Evolutionary conservation across 2,113 vertebrate species (phyloP).

Genomic region (Bubalus kerabau): DNA sequence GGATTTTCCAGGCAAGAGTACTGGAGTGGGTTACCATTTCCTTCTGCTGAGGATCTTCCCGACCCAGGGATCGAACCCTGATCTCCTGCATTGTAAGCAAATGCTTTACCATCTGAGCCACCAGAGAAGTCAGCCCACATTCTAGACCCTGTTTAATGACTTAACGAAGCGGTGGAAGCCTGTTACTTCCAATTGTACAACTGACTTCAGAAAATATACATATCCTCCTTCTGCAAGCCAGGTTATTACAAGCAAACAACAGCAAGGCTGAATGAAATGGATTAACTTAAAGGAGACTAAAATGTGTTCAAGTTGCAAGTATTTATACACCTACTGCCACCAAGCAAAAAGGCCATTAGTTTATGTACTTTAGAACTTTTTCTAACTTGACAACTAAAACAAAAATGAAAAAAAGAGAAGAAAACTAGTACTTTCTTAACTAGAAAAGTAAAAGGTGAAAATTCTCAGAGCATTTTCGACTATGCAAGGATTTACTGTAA

Average conservation of each 20-base stretch:
- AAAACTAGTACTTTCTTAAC: neutral
- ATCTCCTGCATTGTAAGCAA: neutral
- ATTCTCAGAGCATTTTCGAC: neutral
- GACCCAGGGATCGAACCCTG: neutral
- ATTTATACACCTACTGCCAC: neutral
- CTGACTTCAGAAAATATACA: neutral
- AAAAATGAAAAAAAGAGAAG: neutral
- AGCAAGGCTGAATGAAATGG: neutral
- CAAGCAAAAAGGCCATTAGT: neutral
- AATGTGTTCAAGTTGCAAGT: neutral
- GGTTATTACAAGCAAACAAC: neutral
- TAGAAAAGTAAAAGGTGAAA: neutral
- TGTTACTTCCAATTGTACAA: neutral
- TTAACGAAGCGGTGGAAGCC: rapidly evolving
- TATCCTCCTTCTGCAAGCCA: neutral
- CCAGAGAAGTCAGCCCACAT: neutral
- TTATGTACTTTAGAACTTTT: neutral
- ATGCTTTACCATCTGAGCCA: neutral
- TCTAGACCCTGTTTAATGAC: neutral
- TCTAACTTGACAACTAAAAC: neutral
- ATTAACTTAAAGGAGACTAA: neutral
- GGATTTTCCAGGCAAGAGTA: neutral
- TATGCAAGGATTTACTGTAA: neutral
- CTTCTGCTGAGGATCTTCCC: neutral
- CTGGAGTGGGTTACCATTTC: neutral